Base-by-base conservation (phyloP, 2,888 invertebrate species). In the Clostera curtula region DNA sequence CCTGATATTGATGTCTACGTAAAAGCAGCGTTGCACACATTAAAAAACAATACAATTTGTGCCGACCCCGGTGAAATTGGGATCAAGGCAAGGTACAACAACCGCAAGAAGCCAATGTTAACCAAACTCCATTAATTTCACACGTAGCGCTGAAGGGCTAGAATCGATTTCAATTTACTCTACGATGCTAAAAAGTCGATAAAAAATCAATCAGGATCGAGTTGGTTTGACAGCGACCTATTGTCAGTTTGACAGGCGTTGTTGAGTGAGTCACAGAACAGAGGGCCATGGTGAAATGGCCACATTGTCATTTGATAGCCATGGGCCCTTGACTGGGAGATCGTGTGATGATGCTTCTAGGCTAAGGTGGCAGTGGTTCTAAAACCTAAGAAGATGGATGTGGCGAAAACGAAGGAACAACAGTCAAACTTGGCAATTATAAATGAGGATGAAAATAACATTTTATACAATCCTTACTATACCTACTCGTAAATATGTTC, bases 121-220 rank as follows among this genome's bases (percentile, higher is more conserved):
- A 27, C 45, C 49, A 54, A 42, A 42, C 37, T 37, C 43, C 46
- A 32, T 43, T 59, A 60, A 57, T 64, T 67, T 65, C 55, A 59
- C 56, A 57, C 56, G 48, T 58, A 46, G 49, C 53, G 40, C 54
- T 34, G 54, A 66, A 66, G 67, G 66, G 62, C 56, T 59, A 53
- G 60, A 67, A 65, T 70, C 63, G 52, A 65, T 77, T 76, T 77
- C 72, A 75, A 76, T 79, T 73, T 74, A 67, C 58, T 55, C 41
- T 56, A 46, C 43, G 55, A 50, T 60, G 50, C 56, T 49, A 45
- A 67, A 74, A 67, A 68, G 48, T 44, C 43, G 51, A 56, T 58
- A 79, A 76, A 76, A 82, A 82, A 80, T 82, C 77, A 77, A 80
- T 82, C 79, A 77, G 77, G 75, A 66, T 58, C 57, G 67, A 56